These are phyloP conservation scores for Hypothenemus hampei DNA, from an alignment of 1,140 invertebrate genomes.

Conservation along the genomic window DNA sequence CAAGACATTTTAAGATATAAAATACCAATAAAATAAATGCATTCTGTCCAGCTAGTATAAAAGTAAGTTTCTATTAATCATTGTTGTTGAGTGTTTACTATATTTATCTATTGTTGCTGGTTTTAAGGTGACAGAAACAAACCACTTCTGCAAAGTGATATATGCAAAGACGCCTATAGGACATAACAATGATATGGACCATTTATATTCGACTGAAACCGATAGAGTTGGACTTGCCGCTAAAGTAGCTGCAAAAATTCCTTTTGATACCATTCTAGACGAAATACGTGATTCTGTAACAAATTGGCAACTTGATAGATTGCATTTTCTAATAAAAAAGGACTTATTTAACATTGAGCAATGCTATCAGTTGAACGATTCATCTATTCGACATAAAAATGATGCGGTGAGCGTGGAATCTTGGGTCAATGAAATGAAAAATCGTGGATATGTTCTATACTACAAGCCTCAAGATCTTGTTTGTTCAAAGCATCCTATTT, in stretches of 20 bases:
- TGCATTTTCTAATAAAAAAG: constrained; percentile 20
- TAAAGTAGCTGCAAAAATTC: constrained; percentile 26
- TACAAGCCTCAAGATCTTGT: constrained; percentile 19
- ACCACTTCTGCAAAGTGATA: too few species aligned
- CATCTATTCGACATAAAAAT: constrained; percentile 14
- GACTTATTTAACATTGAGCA: constrained; percentile 24
- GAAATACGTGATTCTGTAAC: constrained; percentile 17
- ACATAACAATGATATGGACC: too few species aligned
- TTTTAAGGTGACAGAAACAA: too few species aligned
- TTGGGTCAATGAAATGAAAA: constrained; percentile 9
- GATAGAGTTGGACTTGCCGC: too few species aligned
- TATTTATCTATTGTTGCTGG: too few species aligned
- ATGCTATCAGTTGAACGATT: constrained; percentile 4
- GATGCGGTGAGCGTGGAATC: neutral
- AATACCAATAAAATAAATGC: too few species aligned
- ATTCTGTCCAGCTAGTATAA: too few species aligned
- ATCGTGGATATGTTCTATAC: neutral
- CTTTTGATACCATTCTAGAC: constrained; percentile 25
- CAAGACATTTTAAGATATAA: too few species aligned
- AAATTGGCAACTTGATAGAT: constrained; percentile 3
- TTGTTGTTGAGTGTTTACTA: too few species aligned
- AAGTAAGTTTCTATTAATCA: too few species aligned
- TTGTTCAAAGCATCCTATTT: neutral
- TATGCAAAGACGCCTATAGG: too few species aligned
- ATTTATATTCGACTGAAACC: too few species aligned